Percentiles rank a stretch among this genome's conserved stretches.
Evolutionary conservation across 2,888 invertebrate genomes (phyloP).

Genomic region (Digitonthophagus gazella): DNA sequence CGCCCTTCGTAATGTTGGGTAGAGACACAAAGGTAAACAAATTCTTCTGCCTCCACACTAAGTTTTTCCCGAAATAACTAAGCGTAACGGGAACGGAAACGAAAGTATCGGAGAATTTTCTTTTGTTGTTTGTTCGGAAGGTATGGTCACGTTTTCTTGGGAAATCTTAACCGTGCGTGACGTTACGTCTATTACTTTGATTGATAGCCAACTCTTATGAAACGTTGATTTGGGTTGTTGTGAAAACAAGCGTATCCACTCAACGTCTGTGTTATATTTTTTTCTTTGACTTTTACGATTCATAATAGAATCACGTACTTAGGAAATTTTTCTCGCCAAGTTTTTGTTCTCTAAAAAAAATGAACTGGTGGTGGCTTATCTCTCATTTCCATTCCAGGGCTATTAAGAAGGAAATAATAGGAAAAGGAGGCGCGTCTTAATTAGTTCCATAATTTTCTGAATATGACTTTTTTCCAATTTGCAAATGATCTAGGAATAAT

Average conservation of each 20-base stretch:
- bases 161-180: not conserved
- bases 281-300: too few relatives aligned
- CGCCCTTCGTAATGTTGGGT: not conserved
- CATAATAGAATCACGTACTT: too few relatives aligned
- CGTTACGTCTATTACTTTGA: not conserved
- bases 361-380: too few relatives aligned
- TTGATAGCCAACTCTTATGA: not conserved
- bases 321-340: too few relatives aligned
- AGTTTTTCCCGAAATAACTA: not conserved
- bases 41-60: not conserved
- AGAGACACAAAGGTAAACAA: conserved; percentile 1
- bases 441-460: not conserved
- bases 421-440: not conserved
- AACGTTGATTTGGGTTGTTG: not conserved
- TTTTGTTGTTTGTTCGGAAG: not conserved
- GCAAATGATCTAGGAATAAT: not conserved
- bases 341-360: too few relatives aligned
- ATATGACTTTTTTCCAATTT: not conserved
- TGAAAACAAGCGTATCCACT: too few relatives aligned
- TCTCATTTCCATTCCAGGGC: not conserved
- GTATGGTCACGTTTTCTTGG: not conserved
- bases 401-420: not conserved
- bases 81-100: not conserved
- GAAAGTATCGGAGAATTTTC: not conserved
- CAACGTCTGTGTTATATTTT: not conserved